phyloP scores from a whole-genome alignment of 23 tunicate species.

The Corella eumyota region DNA sequence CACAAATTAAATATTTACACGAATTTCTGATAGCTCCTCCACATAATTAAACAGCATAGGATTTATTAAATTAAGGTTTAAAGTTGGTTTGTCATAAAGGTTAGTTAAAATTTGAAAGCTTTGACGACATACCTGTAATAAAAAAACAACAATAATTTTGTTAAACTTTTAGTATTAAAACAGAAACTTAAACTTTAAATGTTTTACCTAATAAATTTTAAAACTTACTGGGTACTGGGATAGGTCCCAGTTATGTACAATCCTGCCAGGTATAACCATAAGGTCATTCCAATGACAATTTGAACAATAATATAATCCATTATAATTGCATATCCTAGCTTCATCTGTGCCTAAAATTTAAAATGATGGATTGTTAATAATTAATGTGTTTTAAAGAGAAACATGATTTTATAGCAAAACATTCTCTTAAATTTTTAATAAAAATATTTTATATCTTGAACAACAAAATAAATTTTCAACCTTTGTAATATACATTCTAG shows the following conservation, averaged over 20 bases:
- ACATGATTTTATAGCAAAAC: neutral
- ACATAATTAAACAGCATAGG: constrained; percentile 77
- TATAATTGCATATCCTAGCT: constrained; percentile 72
- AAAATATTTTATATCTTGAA: neutral
- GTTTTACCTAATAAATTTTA: too few relatives aligned
- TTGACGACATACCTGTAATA: constrained; percentile 32
- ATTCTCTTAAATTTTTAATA: neutral
- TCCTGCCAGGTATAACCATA: constrained; percentile 47
- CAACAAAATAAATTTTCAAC: too few relatives aligned
- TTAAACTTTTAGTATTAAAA: too few relatives aligned
- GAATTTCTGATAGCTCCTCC: constrained; percentile 61
- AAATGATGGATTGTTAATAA: neutral
- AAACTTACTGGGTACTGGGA: constrained; percentile 31
- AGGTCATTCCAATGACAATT: constrained; percentile 87
- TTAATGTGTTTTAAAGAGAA: neutral
- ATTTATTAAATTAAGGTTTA: constrained; percentile 49
- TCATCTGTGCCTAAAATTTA: constrained; percentile 20
- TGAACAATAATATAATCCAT: constrained; percentile 74
- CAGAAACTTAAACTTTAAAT: too few relatives aligned
- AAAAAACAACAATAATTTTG: neutral
- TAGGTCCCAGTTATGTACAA: constrained; percentile 84
- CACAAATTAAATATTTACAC: constrained; percentile 6
- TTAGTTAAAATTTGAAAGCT: constrained; percentile 34
- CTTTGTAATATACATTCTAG: too few relatives aligned
- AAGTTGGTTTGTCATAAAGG: constrained; percentile 26